Percentiles rank a stretch among this genome's conserved stretches.
Conservation (phyloP, 2,797 vertebrate genomes). For the Dermochelys coriacea region DNA sequence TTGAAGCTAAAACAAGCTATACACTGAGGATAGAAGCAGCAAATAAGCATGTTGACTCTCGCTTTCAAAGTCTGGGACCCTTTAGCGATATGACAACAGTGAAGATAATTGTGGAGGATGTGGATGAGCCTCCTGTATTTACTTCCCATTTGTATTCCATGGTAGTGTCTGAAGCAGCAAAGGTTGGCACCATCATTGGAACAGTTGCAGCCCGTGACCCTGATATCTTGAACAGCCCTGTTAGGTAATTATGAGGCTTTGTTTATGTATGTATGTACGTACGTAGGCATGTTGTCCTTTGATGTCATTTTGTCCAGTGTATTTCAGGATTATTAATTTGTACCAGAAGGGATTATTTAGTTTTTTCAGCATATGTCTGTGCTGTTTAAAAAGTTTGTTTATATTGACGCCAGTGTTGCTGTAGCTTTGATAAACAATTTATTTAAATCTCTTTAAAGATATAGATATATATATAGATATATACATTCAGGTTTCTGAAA, state of each 20-base stretch:
- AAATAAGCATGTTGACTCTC: conserved; percentile 92
- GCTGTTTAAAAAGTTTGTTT: neutral
- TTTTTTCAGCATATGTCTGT: neutral
- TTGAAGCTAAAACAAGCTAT: conserved; percentile 92
- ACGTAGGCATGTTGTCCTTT: neutral
- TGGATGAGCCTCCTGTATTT: conserved; percentile 94
- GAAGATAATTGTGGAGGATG: conserved; percentile 92
- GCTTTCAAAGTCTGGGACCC: conserved; percentile 90
- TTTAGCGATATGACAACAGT: conserved; percentile 91
- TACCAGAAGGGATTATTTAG: neutral
- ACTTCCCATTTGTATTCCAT: conserved; percentile 85
- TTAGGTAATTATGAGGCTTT: conserved; percentile 84
- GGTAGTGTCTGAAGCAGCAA: conserved; percentile 93
- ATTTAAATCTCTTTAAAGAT: neutral
- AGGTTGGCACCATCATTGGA: conserved; percentile 91
- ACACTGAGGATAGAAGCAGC: conserved; percentile 92
- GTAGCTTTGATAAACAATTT: neutral
- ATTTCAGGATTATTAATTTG: neutral
- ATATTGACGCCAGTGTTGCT: neutral
- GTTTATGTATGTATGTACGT: neutral
- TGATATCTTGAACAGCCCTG: conserved; percentile 88
- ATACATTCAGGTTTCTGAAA: neutral
- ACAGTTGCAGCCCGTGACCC: conserved; percentile 93
- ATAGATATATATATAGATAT: neutral
- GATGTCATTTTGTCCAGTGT: neutral